phyloP scores from a whole-genome alignment of 2,888 invertebrate species.

The Leptothorax acervorum region DNA sequence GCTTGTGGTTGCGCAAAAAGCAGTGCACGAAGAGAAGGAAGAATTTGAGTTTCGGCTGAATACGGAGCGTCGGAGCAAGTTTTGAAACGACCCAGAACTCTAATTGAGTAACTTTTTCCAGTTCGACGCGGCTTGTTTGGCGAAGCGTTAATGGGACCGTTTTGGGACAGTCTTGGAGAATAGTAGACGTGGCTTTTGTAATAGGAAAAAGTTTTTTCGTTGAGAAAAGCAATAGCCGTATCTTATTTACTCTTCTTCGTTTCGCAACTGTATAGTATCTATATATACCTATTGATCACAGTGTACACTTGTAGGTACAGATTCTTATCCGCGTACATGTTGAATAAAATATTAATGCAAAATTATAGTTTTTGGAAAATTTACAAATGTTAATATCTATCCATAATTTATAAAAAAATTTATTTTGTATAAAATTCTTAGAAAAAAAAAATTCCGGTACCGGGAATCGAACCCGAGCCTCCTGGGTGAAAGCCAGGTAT shows the following conservation, averaged over 20 bases:
- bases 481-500: constrained; percentile 89
- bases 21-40: constrained; percentile 51
- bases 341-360: neutral
- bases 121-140: constrained; percentile 66
- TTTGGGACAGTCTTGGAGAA: constrained; percentile 52
- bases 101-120: constrained; percentile 76
- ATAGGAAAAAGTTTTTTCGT: constrained; percentile 61
- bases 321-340: neutral
- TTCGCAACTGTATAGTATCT: neutral
- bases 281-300: constrained; percentile 13
- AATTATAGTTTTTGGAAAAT: neutral
- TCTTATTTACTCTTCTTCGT: constrained; percentile 45
- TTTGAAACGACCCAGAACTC: constrained; percentile 63
- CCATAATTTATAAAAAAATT: neutral
- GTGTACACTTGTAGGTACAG: neutral
- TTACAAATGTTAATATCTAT: neutral
- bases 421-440: neutral
- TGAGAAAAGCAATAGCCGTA: constrained; percentile 30
- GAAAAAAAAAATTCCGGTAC: constrained; percentile 70
- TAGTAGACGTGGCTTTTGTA: constrained; percentile 54
- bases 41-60: constrained; percentile 70
- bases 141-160: constrained; percentile 64
- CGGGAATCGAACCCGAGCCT: constrained; percentile 87
- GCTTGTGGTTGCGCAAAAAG: constrained; percentile 46
- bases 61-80: constrained; percentile 63